Evolutionary conservation across 2,888 invertebrate genomes (phyloP).

Genomic region (Mesochorus sp.): DNA sequence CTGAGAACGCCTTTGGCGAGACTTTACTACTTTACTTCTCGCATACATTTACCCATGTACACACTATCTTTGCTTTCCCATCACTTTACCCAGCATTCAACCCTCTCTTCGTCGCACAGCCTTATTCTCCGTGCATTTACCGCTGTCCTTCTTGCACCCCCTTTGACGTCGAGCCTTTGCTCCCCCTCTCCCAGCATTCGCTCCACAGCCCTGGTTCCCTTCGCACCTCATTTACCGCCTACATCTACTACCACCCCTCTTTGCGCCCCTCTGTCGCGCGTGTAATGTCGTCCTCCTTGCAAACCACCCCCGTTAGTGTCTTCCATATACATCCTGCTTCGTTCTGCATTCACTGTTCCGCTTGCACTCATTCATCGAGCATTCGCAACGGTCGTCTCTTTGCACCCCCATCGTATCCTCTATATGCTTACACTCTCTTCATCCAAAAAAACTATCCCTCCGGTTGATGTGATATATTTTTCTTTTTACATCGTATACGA

Average conservation of each 20-base stretch:
- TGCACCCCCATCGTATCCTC: background rate
- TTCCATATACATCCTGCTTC: too few species aligned
- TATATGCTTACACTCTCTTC: background rate
- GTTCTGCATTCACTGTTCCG: constrained; percentile 6
- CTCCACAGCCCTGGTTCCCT: too few species aligned
- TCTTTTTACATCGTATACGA: constrained; percentile 1
- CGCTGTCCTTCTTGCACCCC: background rate
- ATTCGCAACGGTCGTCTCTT: background rate
- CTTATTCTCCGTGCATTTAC: background rate
- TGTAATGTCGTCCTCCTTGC: too few species aligned
- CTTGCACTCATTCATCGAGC: background rate
- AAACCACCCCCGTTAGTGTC: too few species aligned
- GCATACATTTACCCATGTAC: too few species aligned
- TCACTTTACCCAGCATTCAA: background rate
- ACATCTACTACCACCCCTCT: background rate
- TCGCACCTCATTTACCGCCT: background rate
- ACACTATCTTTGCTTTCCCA: background rate
- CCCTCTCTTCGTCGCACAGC: background rate
- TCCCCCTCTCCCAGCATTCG: too few species aligned
- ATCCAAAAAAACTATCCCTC: background rate
- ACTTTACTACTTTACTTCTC: too few species aligned
- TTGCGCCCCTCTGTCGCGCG: background rate
- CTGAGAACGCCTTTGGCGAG: too few species aligned
- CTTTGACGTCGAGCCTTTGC: background rate
- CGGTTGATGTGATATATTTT: background rate